Base-by-base conservation (phyloP, 2,113 vertebrate species). In the Cottus gobio region DNA sequence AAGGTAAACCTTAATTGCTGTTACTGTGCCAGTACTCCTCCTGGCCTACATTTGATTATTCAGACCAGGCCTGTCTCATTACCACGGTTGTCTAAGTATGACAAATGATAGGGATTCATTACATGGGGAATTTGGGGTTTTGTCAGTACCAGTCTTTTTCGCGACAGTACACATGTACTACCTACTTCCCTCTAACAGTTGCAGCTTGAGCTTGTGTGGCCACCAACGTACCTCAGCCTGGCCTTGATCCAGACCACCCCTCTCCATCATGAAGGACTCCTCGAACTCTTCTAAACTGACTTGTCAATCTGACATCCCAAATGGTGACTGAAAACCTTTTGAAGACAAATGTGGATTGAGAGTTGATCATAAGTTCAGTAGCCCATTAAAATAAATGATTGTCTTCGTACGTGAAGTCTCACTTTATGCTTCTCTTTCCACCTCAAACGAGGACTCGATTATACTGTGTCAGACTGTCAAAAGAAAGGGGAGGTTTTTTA, bases 1-100 rank as follows among this genome's bases (percentile, higher is more conserved):
- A 91, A 89, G 84, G 85, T 88, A 83, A 86, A 80, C 52, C 84
- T 83, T 91, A 86, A 91, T 90, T 90, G 86, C 68, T 81, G 77
- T 80, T 83, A 74, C 69, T 70, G 46, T 85, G 84, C 77, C 84
- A 90, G 72, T 30, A 69, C 50, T 90, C 71, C 71, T 81, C 80
- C 77, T 79, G 80, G 52, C 86, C 83, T 77, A 74, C 54, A 87
- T 88, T 83, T 82, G 54, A 84, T 71, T 74, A 68, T 87, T 80
- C 71, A 85, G 69, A 34, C 66, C 66, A 67, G 77, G 30, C 80
- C 67, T 46, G 39, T 68, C 62, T 77, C 66, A 82, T 85, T 79
- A 79, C 44, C 46, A 80, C 34, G 28, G 34, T 56, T 62, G 10
- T 77, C 28, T 31, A 48, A 56, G 37, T 66, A 62, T 39, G 39